These are phyloP conservation scores for Sturnus vulgaris DNA, from an alignment of 2,113 vertebrate species.

Conservation along the genomic window DNA sequence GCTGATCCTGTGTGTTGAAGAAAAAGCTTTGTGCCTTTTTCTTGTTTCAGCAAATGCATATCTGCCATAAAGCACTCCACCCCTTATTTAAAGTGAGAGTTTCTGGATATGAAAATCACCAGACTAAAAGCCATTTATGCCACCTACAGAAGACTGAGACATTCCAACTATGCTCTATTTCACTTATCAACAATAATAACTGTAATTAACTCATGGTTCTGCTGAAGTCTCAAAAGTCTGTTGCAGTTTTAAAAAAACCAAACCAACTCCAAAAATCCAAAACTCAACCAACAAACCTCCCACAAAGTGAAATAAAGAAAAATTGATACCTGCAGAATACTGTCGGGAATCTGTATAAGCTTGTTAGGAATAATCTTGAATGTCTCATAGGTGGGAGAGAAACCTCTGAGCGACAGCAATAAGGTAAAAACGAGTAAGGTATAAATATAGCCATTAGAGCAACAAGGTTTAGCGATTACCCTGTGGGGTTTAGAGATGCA, in stretches of 20 bases:
- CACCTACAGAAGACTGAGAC: not conserved
- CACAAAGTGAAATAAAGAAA: not conserved
- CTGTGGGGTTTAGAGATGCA: not conserved
- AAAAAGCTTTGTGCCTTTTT: not conserved
- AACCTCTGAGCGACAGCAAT: not conserved
- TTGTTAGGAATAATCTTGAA: not conserved
- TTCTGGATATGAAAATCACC: not conserved
- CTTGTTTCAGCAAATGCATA: constrained; percentile 6
- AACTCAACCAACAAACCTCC: not conserved
- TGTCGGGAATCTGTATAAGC: not conserved
- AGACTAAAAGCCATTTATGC: not conserved
- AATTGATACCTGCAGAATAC: not conserved
- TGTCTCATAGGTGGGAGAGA: not conserved
- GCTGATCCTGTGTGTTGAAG: not conserved
- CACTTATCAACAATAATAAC: not conserved
- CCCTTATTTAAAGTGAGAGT: not conserved
- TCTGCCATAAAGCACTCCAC: not conserved
- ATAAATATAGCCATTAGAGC: not conserved
- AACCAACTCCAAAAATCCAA: not conserved
- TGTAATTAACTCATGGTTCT: not conserved
- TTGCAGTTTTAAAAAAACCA: not conserved
- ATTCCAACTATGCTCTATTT: not conserved
- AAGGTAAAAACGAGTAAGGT: not conserved
- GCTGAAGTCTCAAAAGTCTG: not conserved
- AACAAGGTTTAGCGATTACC: not conserved